A percentile compares a stretch with the other conserved stretches of the same genome.
phyloP scores from a whole-genome alignment of 2,113 vertebrate species.

The Bambusicola thoracicus region DNA sequence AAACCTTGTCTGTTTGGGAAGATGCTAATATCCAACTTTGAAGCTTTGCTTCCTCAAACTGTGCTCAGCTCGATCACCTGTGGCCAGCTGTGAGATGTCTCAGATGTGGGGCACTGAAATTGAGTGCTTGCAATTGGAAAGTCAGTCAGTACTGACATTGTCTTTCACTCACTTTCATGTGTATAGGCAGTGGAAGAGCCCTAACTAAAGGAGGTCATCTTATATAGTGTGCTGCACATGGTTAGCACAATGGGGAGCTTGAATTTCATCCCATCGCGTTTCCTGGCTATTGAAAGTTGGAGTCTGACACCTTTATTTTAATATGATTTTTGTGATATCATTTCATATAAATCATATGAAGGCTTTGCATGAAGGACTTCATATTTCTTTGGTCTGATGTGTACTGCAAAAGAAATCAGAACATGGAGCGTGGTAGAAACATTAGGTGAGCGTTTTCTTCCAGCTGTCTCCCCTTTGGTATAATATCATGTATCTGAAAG shows the following conservation, averaged over 20 bases:
- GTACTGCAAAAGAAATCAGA: slow-evolving; percentile 75
- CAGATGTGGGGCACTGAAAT: background rate
- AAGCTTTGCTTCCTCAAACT: background rate
- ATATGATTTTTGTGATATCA: background rate
- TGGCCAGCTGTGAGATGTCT: slow-evolving; percentile 19
- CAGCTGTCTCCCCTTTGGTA: slow-evolving; percentile 54
- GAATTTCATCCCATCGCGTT: background rate
- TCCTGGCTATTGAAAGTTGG: background rate
- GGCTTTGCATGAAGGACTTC: background rate
- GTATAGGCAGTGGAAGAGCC: background rate
- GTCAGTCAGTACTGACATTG: background rate
- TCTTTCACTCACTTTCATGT: background rate
- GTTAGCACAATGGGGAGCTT: background rate
- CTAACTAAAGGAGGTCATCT: background rate
- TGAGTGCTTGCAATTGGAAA: background rate
- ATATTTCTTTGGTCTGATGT: background rate
- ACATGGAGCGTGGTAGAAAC: slow-evolving; percentile 81
- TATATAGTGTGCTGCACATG: background rate
- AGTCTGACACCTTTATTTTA: background rate
- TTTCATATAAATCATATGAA: background rate
- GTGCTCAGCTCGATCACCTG: background rate
- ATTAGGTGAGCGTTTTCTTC: slow-evolving; percentile 78
- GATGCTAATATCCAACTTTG: background rate
- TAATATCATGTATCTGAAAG: slow-evolving; percentile 78
- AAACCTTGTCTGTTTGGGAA: background rate